phyloP scores from a whole-genome alignment of 2,888 invertebrate genomes.

The Philhelius pedissequus region DNA sequence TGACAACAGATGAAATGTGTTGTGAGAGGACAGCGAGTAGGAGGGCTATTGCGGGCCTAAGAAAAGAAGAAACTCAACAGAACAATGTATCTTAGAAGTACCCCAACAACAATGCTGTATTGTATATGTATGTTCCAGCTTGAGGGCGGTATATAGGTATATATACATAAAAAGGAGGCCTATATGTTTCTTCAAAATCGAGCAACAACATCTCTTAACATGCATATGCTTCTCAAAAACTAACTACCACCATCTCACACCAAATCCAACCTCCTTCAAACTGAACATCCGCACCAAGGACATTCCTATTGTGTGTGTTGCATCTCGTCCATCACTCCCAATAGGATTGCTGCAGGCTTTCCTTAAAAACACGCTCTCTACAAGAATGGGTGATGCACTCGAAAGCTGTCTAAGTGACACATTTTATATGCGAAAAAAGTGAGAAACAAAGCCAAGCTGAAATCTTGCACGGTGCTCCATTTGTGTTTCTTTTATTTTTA shows the following conservation, averaged over 20 bases:
- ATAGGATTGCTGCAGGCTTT: conserved; percentile 47
- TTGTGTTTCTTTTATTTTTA: conserved; percentile 9
- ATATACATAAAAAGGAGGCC: conserved; percentile 4
- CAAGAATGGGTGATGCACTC: conserved; percentile 43
- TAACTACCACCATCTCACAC: conserved; percentile 22
- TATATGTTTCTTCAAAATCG: conserved; percentile 19
- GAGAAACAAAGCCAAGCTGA: conserved; percentile 53
- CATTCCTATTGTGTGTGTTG: conserved; percentile 52
- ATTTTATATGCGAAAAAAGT: conserved; percentile 47
- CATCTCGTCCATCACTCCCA: conserved; percentile 56
- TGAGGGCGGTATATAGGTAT: background rate
- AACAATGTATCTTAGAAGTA: conserved; percentile 53
- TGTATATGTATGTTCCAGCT: background rate
- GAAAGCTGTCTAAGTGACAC: conserved; percentile 63
- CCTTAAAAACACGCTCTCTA: conserved; percentile 27
- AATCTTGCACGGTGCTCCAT: conserved; percentile 28
- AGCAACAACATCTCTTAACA: conserved; percentile 54
- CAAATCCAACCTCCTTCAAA: conserved; percentile 14
- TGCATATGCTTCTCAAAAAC: conserved; percentile 45
- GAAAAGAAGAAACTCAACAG: conserved; percentile 39
- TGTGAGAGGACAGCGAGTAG: no score
- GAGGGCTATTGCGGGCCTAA: background rate
- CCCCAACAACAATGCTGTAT: conserved; percentile 31
- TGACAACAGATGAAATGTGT: background rate
- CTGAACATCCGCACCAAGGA: conserved; percentile 57